Evolutionary conservation across 2,113 vertebrate species (phyloP), one percentile per base, ranked within the genome.

Genomic region (Smithornis capensis): DNA sequence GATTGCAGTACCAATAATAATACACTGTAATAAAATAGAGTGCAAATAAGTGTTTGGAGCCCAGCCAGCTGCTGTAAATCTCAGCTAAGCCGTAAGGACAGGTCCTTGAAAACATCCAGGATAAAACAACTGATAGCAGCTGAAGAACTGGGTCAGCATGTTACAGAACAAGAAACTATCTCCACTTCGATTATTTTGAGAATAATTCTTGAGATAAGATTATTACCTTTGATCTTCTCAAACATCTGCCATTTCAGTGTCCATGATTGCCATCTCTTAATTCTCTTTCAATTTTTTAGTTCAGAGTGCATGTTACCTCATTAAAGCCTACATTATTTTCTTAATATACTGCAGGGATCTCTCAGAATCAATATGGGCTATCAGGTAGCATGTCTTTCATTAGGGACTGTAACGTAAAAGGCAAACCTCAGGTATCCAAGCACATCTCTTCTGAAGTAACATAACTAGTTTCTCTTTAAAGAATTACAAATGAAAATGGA

Each of bases 221-320:
- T 89, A 90, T 94, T 97, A 87, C 68, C 52, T 94, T 75, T 92
- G 82, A 95, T 96, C 90, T 90, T 92, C 80, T 85, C 87, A 94
- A 90, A 77, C 47, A 89, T 90, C 94, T 90, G 89, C 75, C 59
- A 91, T 94, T 94, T 91, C 85, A 67, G 45, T 63, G 75, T 70
- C 31, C 5, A 2, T 60, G 85, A 93, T 90, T 93, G 64, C 88
- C 68, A 88, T 93, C 70, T 86, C 40, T 7, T 98, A 96, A 95
- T 91, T 95, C 94, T 96, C 92, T 94, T 97, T 63, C 86, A 94
- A 83, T 94, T 96, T 96, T 96, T 98, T 89, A 96, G 65, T 96
- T 96, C 95, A 94, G 95, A 96, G 94, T 96, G 76, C 96, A 96
- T 7, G 2, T 86, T 96, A 96, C 82, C 82, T 97, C 89, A 94